These are phyloP conservation scores for Byasa hedistus DNA, from an alignment of 2,888 invertebrate genomes.

Conservation along the genomic window DNA sequence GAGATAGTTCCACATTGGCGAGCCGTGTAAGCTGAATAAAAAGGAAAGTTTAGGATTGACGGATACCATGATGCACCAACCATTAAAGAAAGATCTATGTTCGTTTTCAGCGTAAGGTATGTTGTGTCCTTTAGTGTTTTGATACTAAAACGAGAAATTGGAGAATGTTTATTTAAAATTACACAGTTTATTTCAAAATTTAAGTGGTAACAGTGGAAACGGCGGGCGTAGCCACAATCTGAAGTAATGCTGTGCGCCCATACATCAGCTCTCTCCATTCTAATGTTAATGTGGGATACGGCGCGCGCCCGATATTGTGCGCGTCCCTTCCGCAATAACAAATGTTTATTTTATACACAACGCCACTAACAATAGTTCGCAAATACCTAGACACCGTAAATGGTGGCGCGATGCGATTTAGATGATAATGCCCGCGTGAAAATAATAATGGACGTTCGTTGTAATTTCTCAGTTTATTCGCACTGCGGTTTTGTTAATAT, in stretches of 20 bases:
- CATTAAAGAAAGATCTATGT: neutral
- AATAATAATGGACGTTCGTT: constrained; percentile 69
- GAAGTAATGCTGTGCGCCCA: constrained; percentile 53
- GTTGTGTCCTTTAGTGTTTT: neutral
- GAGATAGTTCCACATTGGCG: too few relatives aligned
- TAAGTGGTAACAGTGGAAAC: neutral
- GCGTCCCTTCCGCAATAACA: constrained; percentile 70
- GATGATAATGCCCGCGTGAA: constrained; percentile 73
- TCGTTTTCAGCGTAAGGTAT: neutral
- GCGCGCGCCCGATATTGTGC: constrained; percentile 65
- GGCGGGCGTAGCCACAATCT: constrained; percentile 36
- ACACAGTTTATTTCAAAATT: neutral
- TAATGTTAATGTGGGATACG: constrained; percentile 76
- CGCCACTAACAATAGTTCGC: constrained; percentile 80
- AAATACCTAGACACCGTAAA: constrained; percentile 78
- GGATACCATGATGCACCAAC: too few relatives aligned
- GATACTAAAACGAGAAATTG: neutral
- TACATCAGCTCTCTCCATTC: constrained; percentile 74
- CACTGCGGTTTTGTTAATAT: constrained; percentile 38
- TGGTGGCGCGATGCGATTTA: constrained; percentile 76
- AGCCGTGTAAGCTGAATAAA: too few relatives aligned
- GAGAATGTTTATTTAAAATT: neutral
- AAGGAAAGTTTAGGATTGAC: too few relatives aligned
- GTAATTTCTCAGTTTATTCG: constrained; percentile 62
- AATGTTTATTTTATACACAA: constrained; percentile 81